These are phyloP conservation scores for Willowsia nigromaculata DNA, from an alignment of 2,888 invertebrate genomes.

Conservation along the genomic window DNA sequence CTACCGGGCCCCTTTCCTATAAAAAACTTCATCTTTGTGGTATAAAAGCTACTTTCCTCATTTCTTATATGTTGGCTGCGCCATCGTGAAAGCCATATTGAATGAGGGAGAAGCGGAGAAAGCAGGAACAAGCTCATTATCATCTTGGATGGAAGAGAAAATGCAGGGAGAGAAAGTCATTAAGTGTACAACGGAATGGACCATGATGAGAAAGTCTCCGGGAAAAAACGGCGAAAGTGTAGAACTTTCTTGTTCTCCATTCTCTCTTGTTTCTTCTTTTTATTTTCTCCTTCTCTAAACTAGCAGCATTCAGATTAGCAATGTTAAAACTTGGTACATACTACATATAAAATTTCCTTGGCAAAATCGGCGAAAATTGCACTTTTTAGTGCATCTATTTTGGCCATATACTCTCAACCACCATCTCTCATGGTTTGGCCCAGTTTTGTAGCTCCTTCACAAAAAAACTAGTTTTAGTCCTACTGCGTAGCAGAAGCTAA, in stretches of 20 bases:
- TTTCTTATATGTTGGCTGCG: neutral
- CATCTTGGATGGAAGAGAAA: neutral
- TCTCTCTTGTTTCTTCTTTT: no score
- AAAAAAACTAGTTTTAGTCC: no score
- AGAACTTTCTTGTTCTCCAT: neutral
- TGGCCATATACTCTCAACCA: neutral
- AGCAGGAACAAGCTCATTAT: slow-evolving; percentile 39
- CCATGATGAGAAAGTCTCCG: neutral
- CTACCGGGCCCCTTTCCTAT: neutral
- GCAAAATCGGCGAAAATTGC: neutral
- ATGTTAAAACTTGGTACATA: neutral
- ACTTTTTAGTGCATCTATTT: slow-evolving; percentile 12
- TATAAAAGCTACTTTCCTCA: neutral
- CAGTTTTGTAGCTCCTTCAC: neutral
- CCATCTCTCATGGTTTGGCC: neutral
- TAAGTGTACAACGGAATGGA: neutral
- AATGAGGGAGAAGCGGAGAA: neutral
- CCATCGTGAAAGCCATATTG: neutral
- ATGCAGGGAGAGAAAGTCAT: slow-evolving; percentile 4
- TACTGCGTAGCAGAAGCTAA: no score
- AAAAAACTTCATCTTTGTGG: neutral
- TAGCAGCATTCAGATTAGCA: neutral
- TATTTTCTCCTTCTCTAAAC: neutral
- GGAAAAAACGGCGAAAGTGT: neutral
- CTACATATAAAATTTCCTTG: neutral